Evolutionary conservation across 2,888 invertebrate genomes (phyloP), one percentile per base, ranked within the genome.

Genomic region (Xanthorhoe spadicearia): DNA sequence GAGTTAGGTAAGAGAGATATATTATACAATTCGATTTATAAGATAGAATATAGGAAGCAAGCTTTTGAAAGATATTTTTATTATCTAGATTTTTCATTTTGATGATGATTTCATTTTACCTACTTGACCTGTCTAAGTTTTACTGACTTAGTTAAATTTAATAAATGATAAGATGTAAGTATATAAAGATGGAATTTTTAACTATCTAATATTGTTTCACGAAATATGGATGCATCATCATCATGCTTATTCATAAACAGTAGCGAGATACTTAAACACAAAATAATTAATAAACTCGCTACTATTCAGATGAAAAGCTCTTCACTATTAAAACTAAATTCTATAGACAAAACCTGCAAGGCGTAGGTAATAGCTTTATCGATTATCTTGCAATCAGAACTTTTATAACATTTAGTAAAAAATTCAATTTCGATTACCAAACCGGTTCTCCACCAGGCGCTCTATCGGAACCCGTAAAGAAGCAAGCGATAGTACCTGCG

Each of bases 401-500:
- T 23, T 23, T 48, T 17, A 48, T 17, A 15, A 48, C 17, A 15
- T n/a, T n/a, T 15, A 48, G n/a, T 1, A 46, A 17, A 23, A 2
- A 64, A 32, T 48, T 13, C 49, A 35, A 58, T 52, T 52, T 65
- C 28, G n/a, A 74, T 59, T 64, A 53, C 63, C 58, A 72, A 73
- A 19, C 15, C 57, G 52, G 49, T 46, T 74, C 62, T 74, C 72
- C 76, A 75, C 77, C 88, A 95, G 95, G 95, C 74, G 89, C 92
- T 15, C 78, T 94, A 76, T 86, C 84, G 15, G 88, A 88, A 67
- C 81, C 89, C 7, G 73, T 84, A 43, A 89, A 88, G 76, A 88
- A 86, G 66, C 86, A 84, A 55, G 70, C 70, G 50, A 74, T 83
- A 43, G 92, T 97, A 72, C 95, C 97, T 46, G 95, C 96, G 9